Percentiles rank a stretch among this genome's conserved stretches.
Evolutionary conservation across 2,113 vertebrate genomes (phyloP).

Genomic region (Atrichornis clamosus): DNA sequence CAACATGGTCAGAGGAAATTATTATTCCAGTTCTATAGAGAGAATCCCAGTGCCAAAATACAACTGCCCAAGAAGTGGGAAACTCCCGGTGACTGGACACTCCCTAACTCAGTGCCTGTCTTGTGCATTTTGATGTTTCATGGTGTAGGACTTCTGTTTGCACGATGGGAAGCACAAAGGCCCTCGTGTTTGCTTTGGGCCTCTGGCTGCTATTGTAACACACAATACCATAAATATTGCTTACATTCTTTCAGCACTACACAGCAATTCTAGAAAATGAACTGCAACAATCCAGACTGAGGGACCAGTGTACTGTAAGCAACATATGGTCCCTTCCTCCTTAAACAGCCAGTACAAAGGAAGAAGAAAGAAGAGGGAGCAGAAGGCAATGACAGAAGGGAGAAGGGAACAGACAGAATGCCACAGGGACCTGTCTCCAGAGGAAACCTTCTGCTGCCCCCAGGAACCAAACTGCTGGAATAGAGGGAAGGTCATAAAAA

Average conservation of each 20-base stretch:
- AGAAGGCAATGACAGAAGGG: neutral
- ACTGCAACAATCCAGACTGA: neutral
- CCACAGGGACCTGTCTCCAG: fast-evolving
- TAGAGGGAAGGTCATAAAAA: neutral
- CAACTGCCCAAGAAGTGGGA: neutral
- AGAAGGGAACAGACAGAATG: neutral
- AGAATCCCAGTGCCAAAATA: neutral
- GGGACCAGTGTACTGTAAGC: neutral
- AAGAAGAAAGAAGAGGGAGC: neutral
- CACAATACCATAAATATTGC: neutral
- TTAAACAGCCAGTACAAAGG: neutral
- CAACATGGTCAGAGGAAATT: neutral
- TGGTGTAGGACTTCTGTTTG: neutral
- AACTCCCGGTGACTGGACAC: neutral
- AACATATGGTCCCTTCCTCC: neutral
- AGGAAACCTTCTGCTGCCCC: neutral
- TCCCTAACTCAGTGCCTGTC: neutral
- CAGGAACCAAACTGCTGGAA: neutral
- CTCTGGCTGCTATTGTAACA: neutral
- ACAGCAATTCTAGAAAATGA: neutral
- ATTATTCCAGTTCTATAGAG: neutral
- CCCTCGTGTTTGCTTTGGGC: neutral
- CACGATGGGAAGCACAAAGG: neutral
- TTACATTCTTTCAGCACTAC: neutral
- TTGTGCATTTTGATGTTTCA: neutral